Percentiles rank a stretch among this genome's conserved stretches.
phyloP scores from a whole-genome alignment of 2,113 vertebrate genomes.

The Danio rerio region DNA sequence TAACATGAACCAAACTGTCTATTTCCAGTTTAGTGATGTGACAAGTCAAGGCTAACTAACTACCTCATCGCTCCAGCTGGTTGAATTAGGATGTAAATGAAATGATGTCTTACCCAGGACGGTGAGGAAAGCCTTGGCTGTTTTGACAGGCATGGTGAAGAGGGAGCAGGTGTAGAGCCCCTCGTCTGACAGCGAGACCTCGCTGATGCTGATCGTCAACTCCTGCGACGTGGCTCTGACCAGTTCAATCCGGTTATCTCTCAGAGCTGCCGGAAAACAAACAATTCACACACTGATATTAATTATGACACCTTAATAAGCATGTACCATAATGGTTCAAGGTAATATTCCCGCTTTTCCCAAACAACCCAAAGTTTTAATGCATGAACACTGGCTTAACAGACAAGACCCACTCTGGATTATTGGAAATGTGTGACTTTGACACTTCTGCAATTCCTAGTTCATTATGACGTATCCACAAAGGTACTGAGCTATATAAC shows the following conservation, averaged over 20 bases:
- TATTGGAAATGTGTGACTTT: too few species aligned
- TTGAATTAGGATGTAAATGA: neutral
- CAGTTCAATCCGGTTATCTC: constrained; percentile 96
- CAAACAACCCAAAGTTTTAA: neutral
- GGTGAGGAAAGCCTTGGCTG: constrained; percentile 95
- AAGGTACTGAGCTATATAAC: too few species aligned
- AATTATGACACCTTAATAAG: constrained; percentile 31
- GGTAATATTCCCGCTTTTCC: neutral
- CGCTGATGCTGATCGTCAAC: constrained; percentile 94
- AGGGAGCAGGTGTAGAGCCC: constrained; percentile 98
- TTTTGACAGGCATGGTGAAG: constrained; percentile 98
- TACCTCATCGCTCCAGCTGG: neutral
- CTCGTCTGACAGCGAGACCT: constrained; percentile 90
- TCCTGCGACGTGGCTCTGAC: constrained; percentile 92
- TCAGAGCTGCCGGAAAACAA: constrained; percentile 80
- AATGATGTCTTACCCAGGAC: constrained; percentile 86
- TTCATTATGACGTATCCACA: too few species aligned
- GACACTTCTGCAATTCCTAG: too few species aligned
- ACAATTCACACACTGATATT: constrained; percentile 8
- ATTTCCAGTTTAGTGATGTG: too few species aligned
- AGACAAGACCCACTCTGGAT: too few species aligned
- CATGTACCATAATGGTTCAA: neutral
- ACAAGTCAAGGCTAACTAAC: neutral
- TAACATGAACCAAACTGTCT: neutral
- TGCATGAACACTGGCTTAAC: neutral